Evolutionary conservation across 2,888 invertebrate genomes (phyloP), one percentile per base, ranked within the genome.

Genomic region (Buathra laborator): DNA sequence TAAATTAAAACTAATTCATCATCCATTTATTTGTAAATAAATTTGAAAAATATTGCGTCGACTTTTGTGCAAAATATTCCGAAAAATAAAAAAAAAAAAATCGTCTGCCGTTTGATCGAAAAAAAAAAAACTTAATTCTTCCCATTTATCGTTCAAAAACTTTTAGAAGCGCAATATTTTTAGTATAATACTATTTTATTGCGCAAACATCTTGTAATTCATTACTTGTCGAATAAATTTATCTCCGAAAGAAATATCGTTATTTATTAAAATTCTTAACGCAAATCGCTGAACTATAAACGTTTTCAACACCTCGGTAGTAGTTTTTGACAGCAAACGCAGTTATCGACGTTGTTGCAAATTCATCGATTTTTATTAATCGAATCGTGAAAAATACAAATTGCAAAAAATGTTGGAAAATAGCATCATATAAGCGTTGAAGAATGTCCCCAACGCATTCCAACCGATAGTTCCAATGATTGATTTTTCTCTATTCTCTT

Each of bases 401-500:
- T n/a, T n/a, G n/a, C n/a, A n/a, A 48, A 48, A 48, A 48, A 48
- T n/a, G 12, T 29, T 12, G 12, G 3, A 24, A 76, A 86, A 84
- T 83, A 67, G 66, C 74, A 37, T 85, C 37, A 29, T 64, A 29
- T 24, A 24, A 24, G 24, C 3, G 24, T 24, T 24, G n/a, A 19
- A 51, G 84, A 76, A 71, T 75, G 64, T 66, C 46, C 81, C 46
- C 62, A 2, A 37, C 5, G 12, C 9, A 9, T 10, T n/a, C 51
- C 72, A 24, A 46, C n/a, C 4, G 46, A 14, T 5, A 5, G 9
- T 64, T 79, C 56, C 77, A 62, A 56, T 12, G 70, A 72, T 37
- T 51, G 51, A 56, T 19, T n/a, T 46, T 75, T 68, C 67, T 29
- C 76, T 84, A 75, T 85, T 88, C 1, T 37, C 70, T 16, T 37